These are phyloP conservation scores for Diorhabda sublineata DNA, from an alignment of 1,140 invertebrate genomes.

Conservation along the genomic window DNA sequence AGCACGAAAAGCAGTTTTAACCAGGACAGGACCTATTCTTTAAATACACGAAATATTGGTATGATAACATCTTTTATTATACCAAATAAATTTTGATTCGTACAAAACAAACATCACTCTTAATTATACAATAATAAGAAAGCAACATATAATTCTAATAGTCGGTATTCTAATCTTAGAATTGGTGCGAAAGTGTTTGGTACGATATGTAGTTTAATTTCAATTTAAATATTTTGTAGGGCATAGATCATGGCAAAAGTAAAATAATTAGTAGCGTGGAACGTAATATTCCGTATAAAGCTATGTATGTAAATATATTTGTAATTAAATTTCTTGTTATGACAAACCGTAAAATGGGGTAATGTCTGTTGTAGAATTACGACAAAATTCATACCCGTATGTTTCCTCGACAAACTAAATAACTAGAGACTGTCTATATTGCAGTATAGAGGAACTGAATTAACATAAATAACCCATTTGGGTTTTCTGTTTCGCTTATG, in stretches of 20 bases:
- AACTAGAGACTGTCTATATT: conserved; percentile 8
- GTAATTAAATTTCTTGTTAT: conserved; percentile 13
- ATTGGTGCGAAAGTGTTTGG: too few species aligned
- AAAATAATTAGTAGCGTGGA: conserved; percentile 1
- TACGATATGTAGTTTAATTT: not conserved
- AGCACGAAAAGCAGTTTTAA: not conserved
- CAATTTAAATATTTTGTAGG: conserved; percentile 4
- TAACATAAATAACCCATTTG: conserved; percentile 5
- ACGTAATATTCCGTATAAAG: conserved; percentile 7
- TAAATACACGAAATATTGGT: not conserved
- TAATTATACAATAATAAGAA: too few species aligned
- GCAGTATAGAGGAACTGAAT: not conserved
- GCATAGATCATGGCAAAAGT: conserved; percentile 6
- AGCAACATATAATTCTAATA: too few species aligned
- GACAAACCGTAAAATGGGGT: conserved; percentile 9
- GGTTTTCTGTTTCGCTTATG: not conserved
- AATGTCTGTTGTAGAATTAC: conserved; percentile 1
- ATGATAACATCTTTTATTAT: not conserved
- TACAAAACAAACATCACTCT: too few species aligned
- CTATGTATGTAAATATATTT: conserved; percentile 9
- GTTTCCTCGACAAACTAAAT: conserved; percentile 5
- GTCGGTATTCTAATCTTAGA: too few species aligned
- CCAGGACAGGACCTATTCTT: not conserved
- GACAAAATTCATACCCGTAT: not conserved
- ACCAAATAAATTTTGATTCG: too few species aligned